These are phyloP conservation scores for Prunella himalayana DNA, from an alignment of 2,113 vertebrate species.

Conservation along the genomic window DNA sequence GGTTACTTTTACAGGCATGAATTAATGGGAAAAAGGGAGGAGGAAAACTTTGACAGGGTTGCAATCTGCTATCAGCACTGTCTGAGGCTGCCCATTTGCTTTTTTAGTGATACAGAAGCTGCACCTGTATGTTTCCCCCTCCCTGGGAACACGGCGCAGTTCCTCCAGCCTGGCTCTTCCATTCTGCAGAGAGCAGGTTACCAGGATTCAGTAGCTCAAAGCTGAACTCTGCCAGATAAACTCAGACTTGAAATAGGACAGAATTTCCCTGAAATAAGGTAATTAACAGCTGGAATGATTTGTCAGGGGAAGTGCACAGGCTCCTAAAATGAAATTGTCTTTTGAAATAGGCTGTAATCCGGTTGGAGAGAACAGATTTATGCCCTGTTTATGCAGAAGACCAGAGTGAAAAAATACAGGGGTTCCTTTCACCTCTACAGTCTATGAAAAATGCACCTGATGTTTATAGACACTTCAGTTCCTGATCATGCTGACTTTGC, in stretches of 20 bases:
- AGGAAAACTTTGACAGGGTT: not conserved
- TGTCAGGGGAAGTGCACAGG: not conserved
- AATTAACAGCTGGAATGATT: constrained; percentile 25
- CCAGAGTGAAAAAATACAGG: not conserved
- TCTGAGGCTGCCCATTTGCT: not conserved
- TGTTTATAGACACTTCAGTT: not conserved
- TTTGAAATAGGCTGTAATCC: not conserved
- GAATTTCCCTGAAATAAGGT: constrained; percentile 17
- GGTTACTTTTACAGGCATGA: not conserved
- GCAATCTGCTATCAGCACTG: not conserved
- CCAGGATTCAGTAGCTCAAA: not conserved
- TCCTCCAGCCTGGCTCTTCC: not conserved
- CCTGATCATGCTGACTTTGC: not conserved
- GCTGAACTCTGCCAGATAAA: not conserved
- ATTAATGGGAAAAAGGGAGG: not conserved
- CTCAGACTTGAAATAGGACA: not conserved
- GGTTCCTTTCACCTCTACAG: not conserved
- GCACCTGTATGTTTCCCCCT: not conserved
- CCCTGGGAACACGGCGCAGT: rapidly evolving
- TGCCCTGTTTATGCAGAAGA: not conserved
- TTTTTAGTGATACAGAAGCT: not conserved
- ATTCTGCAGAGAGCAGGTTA: not conserved
- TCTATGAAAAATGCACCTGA: not conserved
- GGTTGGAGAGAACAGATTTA: not conserved
- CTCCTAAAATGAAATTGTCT: constrained; percentile 23